Evolutionary conservation across 2,888 invertebrate species (phyloP).

Genomic region (Rutpela maculata): DNA sequence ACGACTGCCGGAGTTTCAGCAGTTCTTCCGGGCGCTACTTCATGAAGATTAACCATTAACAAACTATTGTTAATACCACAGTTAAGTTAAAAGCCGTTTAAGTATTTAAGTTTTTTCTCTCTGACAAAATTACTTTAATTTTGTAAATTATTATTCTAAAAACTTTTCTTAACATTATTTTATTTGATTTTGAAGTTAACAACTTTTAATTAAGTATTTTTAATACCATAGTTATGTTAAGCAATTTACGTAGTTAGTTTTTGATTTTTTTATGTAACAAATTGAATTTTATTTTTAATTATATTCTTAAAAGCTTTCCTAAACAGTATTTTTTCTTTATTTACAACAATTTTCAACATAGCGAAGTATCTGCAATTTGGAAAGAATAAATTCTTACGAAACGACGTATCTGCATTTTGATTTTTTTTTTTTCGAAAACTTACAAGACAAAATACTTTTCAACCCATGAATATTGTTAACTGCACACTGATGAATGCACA

Average conservation of each 20-base stretch:
- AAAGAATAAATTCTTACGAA: constrained; percentile 14
- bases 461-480: too few species aligned
- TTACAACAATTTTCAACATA: constrained; percentile 16
- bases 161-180: constrained; percentile 9
- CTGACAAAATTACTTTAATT: constrained; percentile 3
- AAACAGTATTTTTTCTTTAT: constrained; percentile 8
- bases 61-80: constrained; percentile 16
- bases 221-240: too few species aligned
- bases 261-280: too few species aligned
- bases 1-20: too few species aligned
- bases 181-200: constrained; percentile 5
- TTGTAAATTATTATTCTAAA: neutral
- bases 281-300: too few species aligned
- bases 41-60: constrained; percentile 12
- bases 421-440: constrained; percentile 6
- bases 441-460: too few species aligned
- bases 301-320: too few species aligned
- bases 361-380: constrained; percentile 1
- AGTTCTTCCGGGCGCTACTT: too few species aligned
- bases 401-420: constrained; percentile 5
- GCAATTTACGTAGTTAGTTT: too few species aligned
- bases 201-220: too few species aligned
- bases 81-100: constrained; percentile 5
- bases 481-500: too few species aligned
- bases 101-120: neutral